Percentiles rank a stretch among this genome's conserved stretches.
phyloP scores from a whole-genome alignment of 1,140 invertebrate genomes.

The Hycleus phaleratus region DNA sequence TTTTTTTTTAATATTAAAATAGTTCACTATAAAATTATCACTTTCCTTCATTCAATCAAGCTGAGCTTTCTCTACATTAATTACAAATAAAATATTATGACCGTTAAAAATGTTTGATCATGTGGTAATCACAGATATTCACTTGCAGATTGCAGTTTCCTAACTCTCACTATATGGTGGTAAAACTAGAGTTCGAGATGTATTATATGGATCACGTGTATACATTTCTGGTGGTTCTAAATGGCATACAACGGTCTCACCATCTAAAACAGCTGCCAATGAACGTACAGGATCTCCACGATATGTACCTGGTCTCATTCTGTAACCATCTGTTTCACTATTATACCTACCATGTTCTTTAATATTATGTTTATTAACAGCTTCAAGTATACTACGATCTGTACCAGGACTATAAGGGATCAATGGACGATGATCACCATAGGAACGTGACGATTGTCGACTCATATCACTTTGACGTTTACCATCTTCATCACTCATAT shows the following conservation, averaged over 20 bases:
- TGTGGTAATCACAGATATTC: slow-evolving; percentile 42
- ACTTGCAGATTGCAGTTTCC: slow-evolving; percentile 39
- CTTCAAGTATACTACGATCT: slow-evolving; percentile 34
- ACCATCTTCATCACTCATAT: slow-evolving; percentile 70
- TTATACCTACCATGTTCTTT: slow-evolving; percentile 47
- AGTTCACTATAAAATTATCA: slow-evolving; percentile 41
- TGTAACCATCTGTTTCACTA: slow-evolving; percentile 43
- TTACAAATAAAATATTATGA: slow-evolving; percentile 32
- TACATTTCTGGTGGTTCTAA: slow-evolving; percentile 54
- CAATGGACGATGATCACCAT: slow-evolving; percentile 70
- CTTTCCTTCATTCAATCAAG: slow-evolving; percentile 37
- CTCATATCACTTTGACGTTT: slow-evolving; percentile 70
- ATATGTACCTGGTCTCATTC: slow-evolving; percentile 41
- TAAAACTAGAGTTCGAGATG: slow-evolving; percentile 36
- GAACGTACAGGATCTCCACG: slow-evolving; percentile 50
- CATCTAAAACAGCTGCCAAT: slow-evolving; percentile 69
- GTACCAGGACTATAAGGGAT: slow-evolving; percentile 41
- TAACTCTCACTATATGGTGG: slow-evolving; percentile 42
- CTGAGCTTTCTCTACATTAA: slow-evolving; percentile 36
- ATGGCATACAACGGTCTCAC: slow-evolving; percentile 75
- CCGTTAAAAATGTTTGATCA: slow-evolving; percentile 38
- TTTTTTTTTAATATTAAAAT: slow-evolving; percentile 34
- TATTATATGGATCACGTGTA: slow-evolving; percentile 32
- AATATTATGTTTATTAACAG: slow-evolving; percentile 8
- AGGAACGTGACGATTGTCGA: slow-evolving; percentile 67